phyloP scores from a whole-genome alignment of 1,140 invertebrate genomes.

The Adoxophyes honmai region DNA sequence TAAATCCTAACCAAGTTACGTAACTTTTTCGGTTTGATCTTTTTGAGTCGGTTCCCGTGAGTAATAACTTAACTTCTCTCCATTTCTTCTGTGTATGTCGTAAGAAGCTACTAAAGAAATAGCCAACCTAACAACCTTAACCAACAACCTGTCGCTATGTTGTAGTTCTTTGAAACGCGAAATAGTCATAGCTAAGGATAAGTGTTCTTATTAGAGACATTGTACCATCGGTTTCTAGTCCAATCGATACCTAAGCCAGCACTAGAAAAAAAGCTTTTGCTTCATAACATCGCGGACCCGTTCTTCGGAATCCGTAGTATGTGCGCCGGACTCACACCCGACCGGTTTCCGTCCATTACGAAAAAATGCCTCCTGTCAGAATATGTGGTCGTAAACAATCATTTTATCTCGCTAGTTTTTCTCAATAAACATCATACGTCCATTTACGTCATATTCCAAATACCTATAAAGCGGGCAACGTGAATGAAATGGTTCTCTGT shows the following conservation, averaged over 20 bases:
- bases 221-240: not conserved
- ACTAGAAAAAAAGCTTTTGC: not conserved
- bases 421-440: constrained; percentile 26
- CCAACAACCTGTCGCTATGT: too few species aligned
- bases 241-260: not conserved
- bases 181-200: too few species aligned
- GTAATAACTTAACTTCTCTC: too few species aligned
- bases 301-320: constrained; percentile 1
- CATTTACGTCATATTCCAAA: constrained; percentile 55
- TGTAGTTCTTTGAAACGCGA: too few species aligned
- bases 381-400: constrained; percentile 16
- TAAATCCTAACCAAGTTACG: too few species aligned
- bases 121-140: too few species aligned
- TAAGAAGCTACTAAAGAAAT: too few species aligned
- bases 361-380: constrained; percentile 1
- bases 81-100: too few species aligned
- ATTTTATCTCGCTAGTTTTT: constrained; percentile 24
- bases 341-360: not conserved
- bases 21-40: too few species aligned
- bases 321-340: not conserved
- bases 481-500: constrained; percentile 57
- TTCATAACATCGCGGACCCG: constrained; percentile 4
- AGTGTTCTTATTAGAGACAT: too few species aligned
- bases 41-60: too few species aligned
- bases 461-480: constrained; percentile 49